Base-by-base conservation (phyloP, 2,888 invertebrate species). In the Dinocampus coccinellae region DNA sequence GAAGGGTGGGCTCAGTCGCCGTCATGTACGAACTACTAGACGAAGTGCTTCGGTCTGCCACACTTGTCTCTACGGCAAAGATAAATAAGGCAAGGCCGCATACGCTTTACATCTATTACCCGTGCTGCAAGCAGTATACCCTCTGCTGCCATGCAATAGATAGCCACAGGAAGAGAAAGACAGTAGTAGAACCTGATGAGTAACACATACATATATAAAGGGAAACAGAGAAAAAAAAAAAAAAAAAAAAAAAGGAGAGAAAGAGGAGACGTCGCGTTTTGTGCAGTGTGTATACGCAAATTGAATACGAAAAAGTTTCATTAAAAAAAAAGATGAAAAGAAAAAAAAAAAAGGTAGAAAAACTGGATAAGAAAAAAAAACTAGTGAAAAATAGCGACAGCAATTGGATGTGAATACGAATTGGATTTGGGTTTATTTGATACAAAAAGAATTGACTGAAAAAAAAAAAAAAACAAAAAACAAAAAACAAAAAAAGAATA, bases 51-150 rank as follows among this genome's bases (percentile, higher is more conserved):
- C 33, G 64, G 70, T 65, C 42, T 64, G 36, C 58, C 70, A 58
- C 64, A 39, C 36, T 70, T 63, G 64, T 70, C 70, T 71, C 52
- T 60, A 70, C 62, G 33, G 61, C 61, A 66, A 71, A 71, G 71
- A 71, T 66, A 71, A 71, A 71, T 71, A 71, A 71, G 53, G 66
- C 71, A 66, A 71, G 61, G 65, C 71, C 33, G 71, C 66, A 71
- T 71, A 71, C 66, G 66, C 63, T 72, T 72, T 72, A 67, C 72
- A 72, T 67, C 67, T 57, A 72, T 72, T 72, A 68, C 55, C 71
- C 57, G 62, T 62, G 33, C 62, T 53, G 39, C 55, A 53, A 62
- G 42, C 53, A 61, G 42, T 52, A 61, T 36, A 34, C 47, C 33
- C 62, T 53, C 57, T 58, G 11, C 52, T 36, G 47, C 64, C 39